These are phyloP conservation scores for Pantherophis vulpinus DNA, from an alignment of 2,797 vertebrate genomes.

Conservation along the genomic window DNA sequence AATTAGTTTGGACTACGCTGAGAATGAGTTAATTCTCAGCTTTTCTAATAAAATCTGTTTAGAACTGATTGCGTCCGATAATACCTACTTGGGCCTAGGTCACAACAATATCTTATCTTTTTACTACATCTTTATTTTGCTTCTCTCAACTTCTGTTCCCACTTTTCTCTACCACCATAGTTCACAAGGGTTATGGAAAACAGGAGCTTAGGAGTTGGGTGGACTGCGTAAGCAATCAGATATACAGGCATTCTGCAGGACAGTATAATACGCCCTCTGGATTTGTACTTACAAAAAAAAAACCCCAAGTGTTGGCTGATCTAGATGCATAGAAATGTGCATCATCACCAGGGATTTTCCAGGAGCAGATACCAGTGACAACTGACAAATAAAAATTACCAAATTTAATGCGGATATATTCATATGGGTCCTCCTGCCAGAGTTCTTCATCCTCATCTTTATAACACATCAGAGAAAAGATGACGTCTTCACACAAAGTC, in stretches of 20 bases:
- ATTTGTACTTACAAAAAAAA: background rate
- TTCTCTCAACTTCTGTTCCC: background rate
- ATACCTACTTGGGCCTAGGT: too few relatives aligned
- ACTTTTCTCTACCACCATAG: background rate
- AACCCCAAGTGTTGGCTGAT: background rate
- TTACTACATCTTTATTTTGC: background rate
- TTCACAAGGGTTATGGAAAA: background rate
- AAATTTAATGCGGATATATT: slow-evolving; percentile 98
- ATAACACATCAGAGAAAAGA: slow-evolving; percentile 98
- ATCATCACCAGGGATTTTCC: background rate
- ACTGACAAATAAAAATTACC: slow-evolving; percentile 74
- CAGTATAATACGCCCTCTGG: background rate
- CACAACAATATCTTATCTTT: background rate
- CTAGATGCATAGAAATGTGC: background rate
- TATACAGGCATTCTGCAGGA: background rate
- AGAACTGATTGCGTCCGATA: too few relatives aligned
- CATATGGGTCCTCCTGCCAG: slow-evolving; percentile 96
- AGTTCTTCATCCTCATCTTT: slow-evolving; percentile 96
- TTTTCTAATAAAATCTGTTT: too few relatives aligned
- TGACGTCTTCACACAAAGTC: slow-evolving; percentile 91
- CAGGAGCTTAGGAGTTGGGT: too few relatives aligned
- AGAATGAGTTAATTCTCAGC: too few relatives aligned
- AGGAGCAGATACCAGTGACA: accelerated
- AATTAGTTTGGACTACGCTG: too few relatives aligned
- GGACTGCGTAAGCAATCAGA: background rate